Evolutionary conservation across 2,113 vertebrate species (phyloP).

Genomic region (Onychorhynchus coronatus): DNA sequence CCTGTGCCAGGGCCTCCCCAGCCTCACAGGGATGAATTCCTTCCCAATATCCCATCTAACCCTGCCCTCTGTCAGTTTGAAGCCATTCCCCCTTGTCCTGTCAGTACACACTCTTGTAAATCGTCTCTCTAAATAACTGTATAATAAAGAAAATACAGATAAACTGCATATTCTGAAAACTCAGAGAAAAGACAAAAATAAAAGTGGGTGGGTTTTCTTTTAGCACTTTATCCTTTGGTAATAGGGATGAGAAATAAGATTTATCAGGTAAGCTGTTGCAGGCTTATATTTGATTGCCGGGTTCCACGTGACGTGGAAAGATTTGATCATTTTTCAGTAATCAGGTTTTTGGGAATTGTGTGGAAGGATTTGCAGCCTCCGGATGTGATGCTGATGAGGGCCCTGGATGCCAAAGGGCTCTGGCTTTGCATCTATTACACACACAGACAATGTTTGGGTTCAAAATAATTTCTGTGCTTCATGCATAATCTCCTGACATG

Average conservation of each 20-base stretch:
- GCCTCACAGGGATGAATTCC: accelerated
- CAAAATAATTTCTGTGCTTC: constrained; percentile 6
- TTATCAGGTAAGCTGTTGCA: not conserved
- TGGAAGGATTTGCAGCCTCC: not conserved
- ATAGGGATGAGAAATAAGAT: not conserved
- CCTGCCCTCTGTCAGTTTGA: not conserved
- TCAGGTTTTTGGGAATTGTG: not conserved
- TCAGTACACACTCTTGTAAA: accelerated
- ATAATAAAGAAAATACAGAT: not conserved
- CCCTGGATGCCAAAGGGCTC: not conserved
- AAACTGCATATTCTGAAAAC: not conserved
- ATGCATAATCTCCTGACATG: not conserved
- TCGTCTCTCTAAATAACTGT: not conserved
- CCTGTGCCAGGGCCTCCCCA: accelerated
- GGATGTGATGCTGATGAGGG: not conserved
- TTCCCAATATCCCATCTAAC: not conserved
- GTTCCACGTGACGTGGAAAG: not conserved
- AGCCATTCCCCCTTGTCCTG: too few relatives aligned
- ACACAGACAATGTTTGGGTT: not conserved
- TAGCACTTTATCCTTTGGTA: not conserved
- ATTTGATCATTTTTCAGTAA: not conserved
- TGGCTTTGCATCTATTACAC: not conserved
- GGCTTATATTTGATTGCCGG: not conserved
- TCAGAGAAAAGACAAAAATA: not conserved
- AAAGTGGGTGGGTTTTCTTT: not conserved